Conservation (phyloP, 2,113 vertebrate species). For the Arvicanthis niloticus region DNA sequence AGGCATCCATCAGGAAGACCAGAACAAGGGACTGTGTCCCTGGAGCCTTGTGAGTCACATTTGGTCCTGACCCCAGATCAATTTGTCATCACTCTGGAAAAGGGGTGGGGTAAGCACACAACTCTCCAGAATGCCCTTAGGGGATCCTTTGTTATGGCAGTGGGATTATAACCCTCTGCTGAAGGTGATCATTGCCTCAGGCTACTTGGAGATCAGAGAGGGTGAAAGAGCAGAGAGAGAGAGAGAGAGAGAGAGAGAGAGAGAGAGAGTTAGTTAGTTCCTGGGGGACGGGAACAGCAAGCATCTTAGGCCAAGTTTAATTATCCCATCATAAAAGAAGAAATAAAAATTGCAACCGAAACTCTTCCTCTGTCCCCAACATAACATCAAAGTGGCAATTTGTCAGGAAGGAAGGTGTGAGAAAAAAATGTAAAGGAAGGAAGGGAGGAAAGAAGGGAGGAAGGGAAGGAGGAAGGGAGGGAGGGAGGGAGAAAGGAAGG, state of each 20-base stretch:
- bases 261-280: background rate
- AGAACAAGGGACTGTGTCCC: background rate
- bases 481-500: rapidly evolving
- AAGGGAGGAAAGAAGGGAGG: rapidly evolving
- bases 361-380: background rate
- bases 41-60: slow-evolving; percentile 57
- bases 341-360: background rate
- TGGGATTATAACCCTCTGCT: background rate
- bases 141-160: slow-evolving; percentile 19
- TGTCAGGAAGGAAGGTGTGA: background rate
- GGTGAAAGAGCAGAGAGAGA: background rate
- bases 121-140: slow-evolving; percentile 5
- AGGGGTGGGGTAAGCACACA: background rate
- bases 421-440: no score
- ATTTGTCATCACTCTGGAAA: slow-evolving; percentile 59
- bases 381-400: background rate
- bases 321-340: background rate
- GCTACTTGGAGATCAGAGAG: background rate
- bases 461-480: rapidly evolving
- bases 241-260: background rate
- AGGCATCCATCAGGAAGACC: background rate
- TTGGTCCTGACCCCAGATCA: slow-evolving; percentile 53
- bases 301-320: background rate
- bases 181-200: background rate
- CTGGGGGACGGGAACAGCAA: slow-evolving; percentile 25